These are phyloP conservation scores for Mastomys natalensis DNA, from an alignment of 2,113 vertebrate genomes.

Conservation along the genomic window DNA sequence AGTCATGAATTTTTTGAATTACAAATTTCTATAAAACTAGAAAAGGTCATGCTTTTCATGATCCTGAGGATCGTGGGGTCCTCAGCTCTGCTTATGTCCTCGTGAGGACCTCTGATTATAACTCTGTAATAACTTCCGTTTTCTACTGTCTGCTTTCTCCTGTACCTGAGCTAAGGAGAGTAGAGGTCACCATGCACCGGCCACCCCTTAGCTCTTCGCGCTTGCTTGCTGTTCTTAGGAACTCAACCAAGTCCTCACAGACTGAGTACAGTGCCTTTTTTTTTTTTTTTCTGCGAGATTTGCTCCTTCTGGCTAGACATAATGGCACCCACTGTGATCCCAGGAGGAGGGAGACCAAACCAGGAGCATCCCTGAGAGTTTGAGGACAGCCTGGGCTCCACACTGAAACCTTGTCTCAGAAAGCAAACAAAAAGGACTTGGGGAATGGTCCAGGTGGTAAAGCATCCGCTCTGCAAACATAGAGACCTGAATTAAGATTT, in stretches of 20 bases:
- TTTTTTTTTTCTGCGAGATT: neutral
- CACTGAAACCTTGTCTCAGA: neutral
- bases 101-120: neutral
- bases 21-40: neutral
- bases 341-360: neutral
- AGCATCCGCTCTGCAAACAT: neutral
- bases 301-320: conserved; percentile 4
- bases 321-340: neutral
- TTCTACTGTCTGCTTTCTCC: neutral
- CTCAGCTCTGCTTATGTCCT: neutral
- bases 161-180: neutral
- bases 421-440: neutral
- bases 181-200: neutral
- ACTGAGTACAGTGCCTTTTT: neutral
- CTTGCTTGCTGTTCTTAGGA: neutral
- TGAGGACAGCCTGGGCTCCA: neutral
- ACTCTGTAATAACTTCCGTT: neutral
- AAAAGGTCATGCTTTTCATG: neutral
- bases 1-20: neutral
- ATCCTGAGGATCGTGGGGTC: neutral
- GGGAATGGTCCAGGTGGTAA: neutral
- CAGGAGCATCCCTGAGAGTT: neutral
- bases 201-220: neutral
- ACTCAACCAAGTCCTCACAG: neutral
- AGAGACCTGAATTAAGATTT: neutral